Conservation (phyloP, 2,888 invertebrate genomes). For the Hyppa rectilinea region DNA sequence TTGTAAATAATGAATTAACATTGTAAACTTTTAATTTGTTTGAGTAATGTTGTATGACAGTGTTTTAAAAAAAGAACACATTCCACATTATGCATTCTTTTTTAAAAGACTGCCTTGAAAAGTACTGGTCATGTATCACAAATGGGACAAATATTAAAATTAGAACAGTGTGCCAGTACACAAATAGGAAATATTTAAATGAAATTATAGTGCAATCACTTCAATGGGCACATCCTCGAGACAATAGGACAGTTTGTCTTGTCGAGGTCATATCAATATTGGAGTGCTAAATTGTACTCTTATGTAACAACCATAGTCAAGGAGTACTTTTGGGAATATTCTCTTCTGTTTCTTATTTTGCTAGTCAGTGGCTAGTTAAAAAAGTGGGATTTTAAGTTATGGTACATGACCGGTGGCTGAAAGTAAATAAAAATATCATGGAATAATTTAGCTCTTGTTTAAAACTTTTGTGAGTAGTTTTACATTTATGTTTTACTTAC, state of each 20-base stretch:
- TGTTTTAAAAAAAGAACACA: background rate
- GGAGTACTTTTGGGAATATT: conserved; percentile 13
- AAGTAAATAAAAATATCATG: background rate
- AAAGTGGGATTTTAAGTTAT: background rate
- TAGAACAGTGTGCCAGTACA: conserved; percentile 10
- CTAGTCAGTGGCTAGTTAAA: background rate
- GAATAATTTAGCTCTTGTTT: background rate
- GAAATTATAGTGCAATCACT: conserved; percentile 66
- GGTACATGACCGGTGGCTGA: background rate
- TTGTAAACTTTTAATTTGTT: background rate
- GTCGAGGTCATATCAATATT: conserved; percentile 71
- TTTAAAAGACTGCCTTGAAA: background rate
- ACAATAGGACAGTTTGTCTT: conserved; percentile 53
- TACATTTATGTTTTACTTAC: background rate
- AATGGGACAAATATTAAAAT: conserved; percentile 1
- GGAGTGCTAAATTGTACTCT: conserved; percentile 58
- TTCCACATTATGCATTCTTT: background rate
- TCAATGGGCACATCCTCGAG: conserved; percentile 70
- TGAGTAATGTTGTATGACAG: background rate
- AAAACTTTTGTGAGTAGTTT: background rate
- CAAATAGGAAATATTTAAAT: conserved; percentile 52
- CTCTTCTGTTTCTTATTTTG: background rate
- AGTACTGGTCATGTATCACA: background rate
- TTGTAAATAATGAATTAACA: background rate
- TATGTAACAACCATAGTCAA: conserved; percentile 43